These are phyloP conservation scores for Apteryx mantelli DNA, from an alignment of 2,113 vertebrate genomes.

Conservation along the genomic window DNA sequence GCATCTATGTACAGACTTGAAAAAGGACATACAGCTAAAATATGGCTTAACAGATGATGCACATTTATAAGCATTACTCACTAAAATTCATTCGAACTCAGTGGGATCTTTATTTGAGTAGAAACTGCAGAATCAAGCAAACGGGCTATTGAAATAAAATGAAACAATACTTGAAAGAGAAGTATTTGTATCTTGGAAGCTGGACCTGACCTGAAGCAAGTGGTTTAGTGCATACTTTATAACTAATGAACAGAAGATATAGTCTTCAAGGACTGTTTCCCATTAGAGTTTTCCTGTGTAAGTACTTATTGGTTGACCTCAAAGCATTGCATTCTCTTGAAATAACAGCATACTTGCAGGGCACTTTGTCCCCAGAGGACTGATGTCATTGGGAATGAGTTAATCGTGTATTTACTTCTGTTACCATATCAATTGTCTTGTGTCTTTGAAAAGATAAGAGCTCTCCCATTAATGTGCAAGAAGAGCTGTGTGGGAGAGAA, in stretches of 20 bases:
- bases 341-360: not conserved
- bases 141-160: not conserved
- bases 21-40: not conserved
- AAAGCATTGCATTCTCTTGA: slow-evolving; percentile 22
- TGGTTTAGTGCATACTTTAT: not conserved
- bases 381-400: not conserved
- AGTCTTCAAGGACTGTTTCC: not conserved
- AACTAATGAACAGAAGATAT: not conserved
- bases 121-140: not conserved
- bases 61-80: not conserved
- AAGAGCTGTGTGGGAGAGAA: not conserved
- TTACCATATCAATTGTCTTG: not conserved
- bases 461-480: not conserved
- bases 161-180: not conserved
- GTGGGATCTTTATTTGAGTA: not conserved
- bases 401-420: slow-evolving; percentile 8
- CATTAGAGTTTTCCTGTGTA: not conserved
- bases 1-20: not conserved
- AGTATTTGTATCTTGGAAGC: not conserved
- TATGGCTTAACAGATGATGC: not conserved
- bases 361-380: not conserved
- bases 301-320: slow-evolving; percentile 21
- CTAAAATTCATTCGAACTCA: not conserved
- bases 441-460: not conserved
- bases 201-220: not conserved